phyloP scores from a whole-genome alignment of 2,113 vertebrate species.

The Pterocles orientalis region DNA sequence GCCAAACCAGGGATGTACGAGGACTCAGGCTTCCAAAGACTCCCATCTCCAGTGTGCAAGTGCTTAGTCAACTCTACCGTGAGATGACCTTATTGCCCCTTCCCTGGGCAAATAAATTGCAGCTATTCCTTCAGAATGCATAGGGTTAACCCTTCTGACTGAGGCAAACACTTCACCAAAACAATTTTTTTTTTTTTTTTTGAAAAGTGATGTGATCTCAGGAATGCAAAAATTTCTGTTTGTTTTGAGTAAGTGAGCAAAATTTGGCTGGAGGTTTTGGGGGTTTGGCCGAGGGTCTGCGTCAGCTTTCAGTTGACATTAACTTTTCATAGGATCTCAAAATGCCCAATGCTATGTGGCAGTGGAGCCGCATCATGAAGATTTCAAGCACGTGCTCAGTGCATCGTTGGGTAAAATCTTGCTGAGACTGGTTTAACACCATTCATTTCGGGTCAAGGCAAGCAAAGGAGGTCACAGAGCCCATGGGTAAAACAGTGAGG shows the following conservation, averaged over 20 bases:
- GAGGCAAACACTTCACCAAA: neutral
- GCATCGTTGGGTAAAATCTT: neutral
- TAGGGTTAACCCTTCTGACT: neutral
- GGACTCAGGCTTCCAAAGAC: neutral
- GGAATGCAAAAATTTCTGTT: neutral
- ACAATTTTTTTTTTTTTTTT: neutral
- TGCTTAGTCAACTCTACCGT: neutral
- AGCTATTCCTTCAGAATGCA: neutral
- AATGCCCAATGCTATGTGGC: neutral
- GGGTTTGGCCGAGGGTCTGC: neutral
- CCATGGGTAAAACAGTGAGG: neutral
- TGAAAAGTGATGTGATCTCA: neutral
- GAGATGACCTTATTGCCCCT: neutral
- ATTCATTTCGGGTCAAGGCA: neutral
- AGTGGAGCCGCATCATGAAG: neutral
- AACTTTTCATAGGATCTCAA: neutral
- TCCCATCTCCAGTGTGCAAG: neutral
- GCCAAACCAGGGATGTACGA: fast-evolving
- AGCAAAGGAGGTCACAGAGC: neutral
- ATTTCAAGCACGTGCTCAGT: neutral
- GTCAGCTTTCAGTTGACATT: neutral
- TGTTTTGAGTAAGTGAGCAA: neutral
- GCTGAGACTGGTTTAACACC: neutral
- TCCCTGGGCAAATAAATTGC: neutral
- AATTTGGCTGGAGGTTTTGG: neutral